Evolutionary conservation across 2,888 invertebrate species (phyloP), one percentile per base, ranked within the genome.

Genomic region (Rhopalosiphum nymphaeae): DNA sequence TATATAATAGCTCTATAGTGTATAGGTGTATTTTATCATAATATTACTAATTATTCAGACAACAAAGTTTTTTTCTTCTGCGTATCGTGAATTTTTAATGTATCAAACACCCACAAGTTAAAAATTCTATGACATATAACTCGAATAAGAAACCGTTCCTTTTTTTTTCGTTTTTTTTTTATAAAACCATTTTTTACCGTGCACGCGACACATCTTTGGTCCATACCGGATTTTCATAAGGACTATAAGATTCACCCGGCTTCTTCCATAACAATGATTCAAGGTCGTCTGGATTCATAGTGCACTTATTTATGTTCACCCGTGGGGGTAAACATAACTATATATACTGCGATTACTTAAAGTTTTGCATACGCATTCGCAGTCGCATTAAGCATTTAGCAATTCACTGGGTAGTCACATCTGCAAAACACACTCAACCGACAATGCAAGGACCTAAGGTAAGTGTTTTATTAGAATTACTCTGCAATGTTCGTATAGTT

Each of bases 321-420:
- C 92, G 92, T 92, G 92, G 92, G 92, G 88, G 67, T 53, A 88
- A 67, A 92, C 36, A 29, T 0, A 42, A 88, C 88, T 88, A 88
- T 92, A 92, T 92, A 92, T 92, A 92, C 67, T 4, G 29, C 5
- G 67, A 53, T 67, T 42, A 49, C 61, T 46, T 49, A 87, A 53
- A 78, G 11, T 67, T 67, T 92, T 49, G 56, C 57, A 86, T 25
- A 56, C 36, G 5, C 88, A 78, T 92, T 42, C 21, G 29, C 61
- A 92, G 29, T 26, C 11, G n/a, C 92, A 61, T 91, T 91, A 9
- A 53, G 53, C 29, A 7, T 44, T 61, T 36, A n/a, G 42, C 7
- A 46, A 36, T 92, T 57, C 13, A 44, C 49, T 57, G 26, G 42
- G 13, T 49, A 36, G 53, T 56, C 56, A 67, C 49, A 42, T 56